Evolutionary conservation across 2,888 invertebrate genomes (phyloP), one percentile per base, ranked within the genome.

Genomic region (Rhagium mordax): DNA sequence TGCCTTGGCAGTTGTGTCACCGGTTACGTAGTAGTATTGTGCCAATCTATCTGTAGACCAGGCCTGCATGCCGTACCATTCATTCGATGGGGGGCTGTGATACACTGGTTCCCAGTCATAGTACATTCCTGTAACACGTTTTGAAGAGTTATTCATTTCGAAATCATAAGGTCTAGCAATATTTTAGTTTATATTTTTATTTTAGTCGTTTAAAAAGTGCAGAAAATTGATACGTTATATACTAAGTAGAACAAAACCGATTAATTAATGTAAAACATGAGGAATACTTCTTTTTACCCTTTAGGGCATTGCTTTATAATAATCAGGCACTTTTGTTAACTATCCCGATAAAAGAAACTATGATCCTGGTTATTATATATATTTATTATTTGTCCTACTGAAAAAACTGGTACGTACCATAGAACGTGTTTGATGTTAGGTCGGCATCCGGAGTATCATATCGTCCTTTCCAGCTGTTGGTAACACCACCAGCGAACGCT

Each of bases 391-490:
- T n/a, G n/a, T n/a, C n/a, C n/a, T n/a, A n/a, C n/a, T n/a, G 24
- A 6, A 24, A n/a, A 13, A 57, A 15, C 8, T 7, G 57, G 3
- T 33, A 60, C 59, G 18, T 41, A 16, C 75, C 75, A 18, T 75
- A 73, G 69, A 75, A 75, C n/a, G 81, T 81, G 60, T 79, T 74
- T 5, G 71, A 49, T 2, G 73, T 65, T 3, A 82, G 47, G 49
- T 80, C 77, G 15, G 74, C n/a, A 15, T 75, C 72, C 3, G 81
- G 82, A 21, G 74, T 74, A 13, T 74, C 81, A 62, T 81, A 82
- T 61, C 79, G 76, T 15, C 81, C 81, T 2, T 81, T 79, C 80
- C 80, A 80, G 21, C 75, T 80, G 74, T 82, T 82, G 60, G 82
- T 81, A 48, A 74, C 82, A 51, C 81, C 82, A 51, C 82, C 82